Evolutionary conservation across 2,113 vertebrate species (phyloP).

Genomic region (Podarcis raffonei): DNA sequence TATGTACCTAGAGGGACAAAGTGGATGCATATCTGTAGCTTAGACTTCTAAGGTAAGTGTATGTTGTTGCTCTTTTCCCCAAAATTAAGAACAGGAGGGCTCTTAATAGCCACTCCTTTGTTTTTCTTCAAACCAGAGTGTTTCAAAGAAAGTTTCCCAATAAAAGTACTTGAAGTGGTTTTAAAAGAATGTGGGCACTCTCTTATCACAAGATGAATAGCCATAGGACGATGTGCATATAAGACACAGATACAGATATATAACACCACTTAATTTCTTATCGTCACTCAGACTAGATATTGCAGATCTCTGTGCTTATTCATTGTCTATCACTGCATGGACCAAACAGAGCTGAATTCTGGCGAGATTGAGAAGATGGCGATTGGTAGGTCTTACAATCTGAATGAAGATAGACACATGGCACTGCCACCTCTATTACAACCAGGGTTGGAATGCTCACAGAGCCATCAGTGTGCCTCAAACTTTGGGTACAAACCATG

Average conservation of each 20-base stretch:
- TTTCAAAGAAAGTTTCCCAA: conserved; percentile 53
- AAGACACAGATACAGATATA: neutral
- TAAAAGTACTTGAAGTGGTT: conserved; percentile 37
- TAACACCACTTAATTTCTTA: neutral
- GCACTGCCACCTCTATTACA: neutral
- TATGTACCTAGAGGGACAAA: conserved; percentile 70
- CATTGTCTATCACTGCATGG: neutral
- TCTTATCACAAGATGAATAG: neutral
- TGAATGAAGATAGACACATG: neutral
- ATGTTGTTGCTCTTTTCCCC: conserved; percentile 49
- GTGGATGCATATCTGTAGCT: conserved; percentile 66
- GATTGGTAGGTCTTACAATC: neutral
- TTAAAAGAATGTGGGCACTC: conserved; percentile 6
- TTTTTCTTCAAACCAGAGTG: conserved; percentile 56
- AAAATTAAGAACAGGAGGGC: conserved; percentile 78
- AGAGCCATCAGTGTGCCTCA: neutral
- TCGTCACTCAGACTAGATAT: neutral
- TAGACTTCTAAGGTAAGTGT: conserved; percentile 71
- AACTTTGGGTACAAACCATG: neutral
- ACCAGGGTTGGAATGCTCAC: neutral
- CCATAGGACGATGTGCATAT: neutral
- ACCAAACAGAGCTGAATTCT: neutral
- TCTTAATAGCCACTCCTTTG: conserved; percentile 50
- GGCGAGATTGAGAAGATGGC: neutral
- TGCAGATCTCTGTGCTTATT: neutral